Conservation (phyloP, 1,140 invertebrate genomes). For the Parapsyche elsis region DNA sequence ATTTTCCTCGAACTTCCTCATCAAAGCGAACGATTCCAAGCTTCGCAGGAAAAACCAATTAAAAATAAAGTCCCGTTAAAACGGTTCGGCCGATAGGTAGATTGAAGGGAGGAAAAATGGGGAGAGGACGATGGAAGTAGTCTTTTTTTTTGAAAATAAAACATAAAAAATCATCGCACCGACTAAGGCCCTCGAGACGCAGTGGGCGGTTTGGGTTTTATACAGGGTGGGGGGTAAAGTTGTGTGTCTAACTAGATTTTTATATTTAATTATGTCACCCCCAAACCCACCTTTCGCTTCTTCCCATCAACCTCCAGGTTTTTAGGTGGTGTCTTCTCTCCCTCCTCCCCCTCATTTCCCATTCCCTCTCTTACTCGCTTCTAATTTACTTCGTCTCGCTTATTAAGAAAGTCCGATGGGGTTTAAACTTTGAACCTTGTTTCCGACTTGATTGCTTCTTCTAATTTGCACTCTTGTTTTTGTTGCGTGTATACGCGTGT, state of each 20-base stretch:
- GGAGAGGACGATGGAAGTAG: neutral
- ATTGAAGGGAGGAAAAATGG: neutral
- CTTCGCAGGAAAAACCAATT: constrained; percentile 19
- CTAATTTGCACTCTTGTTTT: neutral
- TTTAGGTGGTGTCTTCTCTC: no score
- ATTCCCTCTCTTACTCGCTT: neutral
- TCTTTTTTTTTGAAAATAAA: neutral
- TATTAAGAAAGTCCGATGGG: constrained; percentile 39
- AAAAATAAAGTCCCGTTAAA: constrained; percentile 29
- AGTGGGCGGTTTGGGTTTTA: neutral
- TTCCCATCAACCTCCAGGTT: neutral
- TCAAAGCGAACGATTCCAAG: constrained; percentile 30
- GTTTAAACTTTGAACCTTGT: constrained; percentile 38
- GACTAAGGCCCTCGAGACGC: no score
- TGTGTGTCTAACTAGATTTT: constrained; percentile 39
- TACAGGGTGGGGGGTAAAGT: neutral
- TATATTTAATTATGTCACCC: constrained; percentile 36
- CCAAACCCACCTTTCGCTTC: neutral
- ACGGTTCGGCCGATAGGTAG: constrained; percentile 18
- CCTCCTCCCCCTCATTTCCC: no score
- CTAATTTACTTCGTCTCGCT: constrained; percentile 38
- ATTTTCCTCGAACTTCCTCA: constrained; percentile 27
- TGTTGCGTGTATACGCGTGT: no score
- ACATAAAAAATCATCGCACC: neutral
- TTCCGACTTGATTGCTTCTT: constrained; percentile 34